A percentile compares a stretch with the other conserved stretches of the same genome.
Evolutionary conservation across 2,888 invertebrate species (phyloP).

Genomic region (Eristalis intricaria): DNA sequence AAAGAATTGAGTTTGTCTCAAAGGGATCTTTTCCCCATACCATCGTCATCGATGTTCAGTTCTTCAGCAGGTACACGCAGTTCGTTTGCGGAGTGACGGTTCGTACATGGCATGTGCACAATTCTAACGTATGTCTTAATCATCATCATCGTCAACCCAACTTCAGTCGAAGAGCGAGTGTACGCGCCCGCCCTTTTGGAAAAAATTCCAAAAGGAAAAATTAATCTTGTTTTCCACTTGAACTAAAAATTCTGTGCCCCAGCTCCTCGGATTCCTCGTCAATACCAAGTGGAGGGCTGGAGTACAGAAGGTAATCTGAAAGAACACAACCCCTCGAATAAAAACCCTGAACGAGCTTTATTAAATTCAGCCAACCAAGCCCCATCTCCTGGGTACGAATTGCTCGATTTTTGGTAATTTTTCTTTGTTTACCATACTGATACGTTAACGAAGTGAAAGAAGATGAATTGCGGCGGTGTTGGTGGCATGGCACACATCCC

Average conservation of each 20-base stretch:
- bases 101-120: slow-evolving; percentile 44
- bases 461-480: slow-evolving; percentile 62
- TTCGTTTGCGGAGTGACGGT: background rate
- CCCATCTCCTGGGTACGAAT: slow-evolving; percentile 51
- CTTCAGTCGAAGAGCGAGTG: background rate
- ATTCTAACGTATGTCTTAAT: slow-evolving; percentile 63
- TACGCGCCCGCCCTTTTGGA: background rate
- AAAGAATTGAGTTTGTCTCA: slow-evolving; percentile 30
- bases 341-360: slow-evolving; percentile 59
- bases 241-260: slow-evolving; percentile 45
- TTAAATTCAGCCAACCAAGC: slow-evolving; percentile 52
- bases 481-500: slow-evolving; percentile 4
- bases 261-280: slow-evolving; percentile 38
- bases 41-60: slow-evolving; percentile 9
- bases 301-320: slow-evolving; percentile 36
- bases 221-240: slow-evolving; percentile 72
- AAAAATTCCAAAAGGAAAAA: slow-evolving; percentile 56
- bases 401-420: slow-evolving; percentile 72
- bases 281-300: slow-evolving; percentile 35
- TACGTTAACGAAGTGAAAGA: slow-evolving; percentile 71
- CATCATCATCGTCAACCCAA: slow-evolving; percentile 62
- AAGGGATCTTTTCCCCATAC: slow-evolving; percentile 1
- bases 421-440: slow-evolving; percentile 72
- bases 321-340: slow-evolving; percentile 55
- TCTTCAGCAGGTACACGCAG: background rate